Conservation (phyloP, 2,113 vertebrate genomes). For the Bos taurus region ARS-UCD2.0 NC_037331.1:13887501-13888000, state of each 20-base stretch:
- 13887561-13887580: conserved; percentile 67
- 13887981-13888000: conserved; percentile 27
- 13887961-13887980: conserved; percentile 68
- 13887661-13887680: conserved; percentile 67
- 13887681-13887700: conserved; percentile 57
- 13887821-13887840: conserved; percentile 62
- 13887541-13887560: conserved; percentile 67
- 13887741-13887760: conserved; percentile 63
- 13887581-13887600: conserved; percentile 65
- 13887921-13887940: conserved; percentile 70
- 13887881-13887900: conserved; percentile 61
- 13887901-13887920: conserved; percentile 72
- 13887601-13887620: conserved; percentile 57
- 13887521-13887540: conserved; percentile 31
- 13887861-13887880: conserved; percentile 64
- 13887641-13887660: conserved; percentile 68
- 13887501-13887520: conserved; percentile 35
- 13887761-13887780: conserved; percentile 70
- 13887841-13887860: conserved; percentile 69
- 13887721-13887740: conserved; percentile 70
- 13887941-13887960: conserved; percentile 63
- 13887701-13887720: conserved; percentile 67
- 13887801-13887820: conserved; percentile 67
- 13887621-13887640: conserved; percentile 56
- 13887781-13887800: conserved; percentile 71